Evolutionary conservation across 2,888 invertebrate genomes (phyloP).

Genomic region (Cheilosia variabilis): DNA sequence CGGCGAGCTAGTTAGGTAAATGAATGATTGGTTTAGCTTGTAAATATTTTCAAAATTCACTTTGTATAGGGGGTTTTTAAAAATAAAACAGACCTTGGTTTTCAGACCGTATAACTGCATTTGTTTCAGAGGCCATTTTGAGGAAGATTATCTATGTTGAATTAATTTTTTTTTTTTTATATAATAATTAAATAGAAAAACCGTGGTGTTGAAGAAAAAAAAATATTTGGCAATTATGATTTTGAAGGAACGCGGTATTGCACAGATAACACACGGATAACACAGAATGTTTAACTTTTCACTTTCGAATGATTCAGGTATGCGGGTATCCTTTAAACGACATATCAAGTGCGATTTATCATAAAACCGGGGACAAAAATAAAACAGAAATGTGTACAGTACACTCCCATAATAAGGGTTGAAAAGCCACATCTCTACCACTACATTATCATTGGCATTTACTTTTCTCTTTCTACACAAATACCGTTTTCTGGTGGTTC

Average conservation of each 20-base stretch:
- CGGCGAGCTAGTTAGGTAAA: neutral
- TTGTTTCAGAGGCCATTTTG: constrained; percentile 75
- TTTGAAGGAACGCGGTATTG: constrained; percentile 52
- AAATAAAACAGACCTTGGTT: constrained; percentile 65
- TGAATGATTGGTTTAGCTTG: no score
- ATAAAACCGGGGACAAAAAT: constrained; percentile 72
- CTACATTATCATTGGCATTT: constrained; percentile 71
- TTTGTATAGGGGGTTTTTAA: neutral
- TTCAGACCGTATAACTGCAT: constrained; percentile 61
- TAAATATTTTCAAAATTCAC: neutral
- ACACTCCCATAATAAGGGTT: constrained; percentile 71
- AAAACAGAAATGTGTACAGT: constrained; percentile 58
- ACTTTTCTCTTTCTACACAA: constrained; percentile 68
- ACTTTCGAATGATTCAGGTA: constrained; percentile 76
- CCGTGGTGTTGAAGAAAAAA: neutral
- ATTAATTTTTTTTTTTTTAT: neutral
- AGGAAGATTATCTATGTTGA: constrained; percentile 16
- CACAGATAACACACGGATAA: constrained; percentile 62
- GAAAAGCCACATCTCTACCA: constrained; percentile 70
- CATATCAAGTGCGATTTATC: constrained; percentile 75
- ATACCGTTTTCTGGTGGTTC: constrained; percentile 58
- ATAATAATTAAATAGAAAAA: neutral
- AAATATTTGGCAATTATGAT: constrained; percentile 25
- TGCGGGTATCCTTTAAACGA: constrained; percentile 75
- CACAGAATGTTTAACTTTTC: constrained; percentile 77